phyloP scores from a whole-genome alignment of 2,797 vertebrate species.

The Myoxocephalus aenaeus region DNA sequence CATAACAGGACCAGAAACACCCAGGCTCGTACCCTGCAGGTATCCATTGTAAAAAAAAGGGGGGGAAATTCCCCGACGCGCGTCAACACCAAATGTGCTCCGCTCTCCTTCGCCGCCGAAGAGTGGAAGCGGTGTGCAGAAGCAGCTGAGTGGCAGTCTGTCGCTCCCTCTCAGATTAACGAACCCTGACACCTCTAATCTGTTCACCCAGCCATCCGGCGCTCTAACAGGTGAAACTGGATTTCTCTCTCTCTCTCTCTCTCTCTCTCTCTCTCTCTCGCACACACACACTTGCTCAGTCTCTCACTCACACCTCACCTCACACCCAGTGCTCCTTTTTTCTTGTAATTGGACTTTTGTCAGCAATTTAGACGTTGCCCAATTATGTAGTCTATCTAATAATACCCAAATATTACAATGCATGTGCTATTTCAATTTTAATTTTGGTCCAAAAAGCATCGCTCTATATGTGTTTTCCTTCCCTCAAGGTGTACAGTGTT shows the following conservation, averaged over 20 bases:
- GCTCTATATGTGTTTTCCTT: neutral
- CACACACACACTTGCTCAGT: neutral
- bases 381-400: neutral
- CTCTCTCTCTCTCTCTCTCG: neutral
- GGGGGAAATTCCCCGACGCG: constrained; percentile 70
- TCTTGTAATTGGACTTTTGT: neutral
- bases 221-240: constrained; percentile 85
- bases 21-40: constrained; percentile 87
- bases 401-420: neutral
- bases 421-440: neutral
- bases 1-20: constrained; percentile 86
- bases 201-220: constrained; percentile 88
- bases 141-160: constrained; percentile 52
- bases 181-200: constrained; percentile 85
- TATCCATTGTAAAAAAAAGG: constrained; percentile 87
- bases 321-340: constrained; percentile 4
- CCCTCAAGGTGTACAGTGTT: neutral
- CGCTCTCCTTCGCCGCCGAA: constrained; percentile 49
- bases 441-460: neutral
- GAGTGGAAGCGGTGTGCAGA: constrained; percentile 51
- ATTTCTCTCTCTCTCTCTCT: constrained; percentile 32
- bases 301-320: neutral
- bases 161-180: constrained; percentile 72
- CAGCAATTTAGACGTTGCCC: neutral
- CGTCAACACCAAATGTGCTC: constrained; percentile 60